Percentiles rank a stretch among this genome's conserved stretches.
Conservation (phyloP, 2,797 vertebrate genomes). For the Propithecus perrieri region DNA sequence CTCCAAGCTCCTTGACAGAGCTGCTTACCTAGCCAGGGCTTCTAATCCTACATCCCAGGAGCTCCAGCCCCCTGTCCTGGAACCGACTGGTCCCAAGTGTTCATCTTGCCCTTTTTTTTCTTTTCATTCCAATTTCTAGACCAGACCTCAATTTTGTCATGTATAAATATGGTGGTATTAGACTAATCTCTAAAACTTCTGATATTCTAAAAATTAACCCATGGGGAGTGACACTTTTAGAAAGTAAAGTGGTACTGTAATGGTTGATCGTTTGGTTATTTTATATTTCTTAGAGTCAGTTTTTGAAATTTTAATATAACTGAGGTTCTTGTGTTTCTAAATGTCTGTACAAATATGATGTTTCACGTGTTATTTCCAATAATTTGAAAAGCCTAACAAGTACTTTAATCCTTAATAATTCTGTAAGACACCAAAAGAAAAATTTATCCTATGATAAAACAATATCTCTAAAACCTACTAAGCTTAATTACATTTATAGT, state of each 20-base stretch:
- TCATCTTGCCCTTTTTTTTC: background rate
- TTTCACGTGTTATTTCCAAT: background rate
- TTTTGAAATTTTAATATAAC: constrained; percentile 17
- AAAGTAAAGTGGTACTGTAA: background rate
- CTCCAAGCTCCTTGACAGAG: background rate
- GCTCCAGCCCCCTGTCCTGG: background rate
- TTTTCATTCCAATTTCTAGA: background rate
- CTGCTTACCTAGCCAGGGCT: background rate
- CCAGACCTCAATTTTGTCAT: background rate
- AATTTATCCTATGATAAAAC: background rate
- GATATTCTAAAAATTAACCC: background rate
- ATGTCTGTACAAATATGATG: background rate
- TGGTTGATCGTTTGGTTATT: background rate
- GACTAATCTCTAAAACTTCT: background rate
- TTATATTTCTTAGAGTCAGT: background rate
- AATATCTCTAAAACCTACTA: background rate
- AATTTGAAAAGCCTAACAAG: background rate
- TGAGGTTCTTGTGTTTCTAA: background rate
- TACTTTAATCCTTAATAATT: constrained; percentile 13
- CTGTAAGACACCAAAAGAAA: background rate
- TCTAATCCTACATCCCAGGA: background rate
- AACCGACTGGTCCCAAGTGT: background rate
- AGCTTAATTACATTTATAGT: background rate
- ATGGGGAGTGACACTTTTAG: background rate
- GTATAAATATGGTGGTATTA: background rate